These are phyloP conservation scores for Batillaria attramentaria DNA, from an alignment of 1,140 invertebrate species.

Conservation along the genomic window DNA sequence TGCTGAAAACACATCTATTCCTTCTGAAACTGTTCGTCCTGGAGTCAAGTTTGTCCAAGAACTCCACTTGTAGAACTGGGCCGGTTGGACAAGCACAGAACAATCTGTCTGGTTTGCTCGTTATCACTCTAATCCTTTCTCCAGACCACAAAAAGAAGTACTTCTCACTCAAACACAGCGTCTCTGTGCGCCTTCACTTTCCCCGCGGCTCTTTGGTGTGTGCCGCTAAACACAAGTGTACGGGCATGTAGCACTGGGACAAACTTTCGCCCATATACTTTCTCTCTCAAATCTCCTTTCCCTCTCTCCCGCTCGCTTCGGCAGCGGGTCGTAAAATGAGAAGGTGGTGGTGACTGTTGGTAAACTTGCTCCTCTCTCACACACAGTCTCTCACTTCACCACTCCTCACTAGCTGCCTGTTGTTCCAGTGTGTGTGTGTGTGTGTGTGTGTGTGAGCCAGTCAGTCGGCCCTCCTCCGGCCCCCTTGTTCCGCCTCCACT, in stretches of 20 bases:
- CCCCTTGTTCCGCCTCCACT: not conserved
- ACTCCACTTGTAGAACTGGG: not conserved
- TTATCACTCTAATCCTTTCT: not conserved
- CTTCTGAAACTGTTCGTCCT: no score
- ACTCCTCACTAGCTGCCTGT: not conserved
- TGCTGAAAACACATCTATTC: not conserved
- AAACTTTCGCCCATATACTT: no score
- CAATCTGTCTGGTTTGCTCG: no score
- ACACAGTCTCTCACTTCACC: no score
- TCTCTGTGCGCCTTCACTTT: not conserved
- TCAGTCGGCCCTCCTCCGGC: no score
- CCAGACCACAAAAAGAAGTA: not conserved
- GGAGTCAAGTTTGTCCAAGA: no score
- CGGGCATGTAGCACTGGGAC: no score
- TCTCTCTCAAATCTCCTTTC: no score
- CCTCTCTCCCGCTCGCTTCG: no score
- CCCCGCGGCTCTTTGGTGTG: not conserved
- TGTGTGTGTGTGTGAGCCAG: no score
- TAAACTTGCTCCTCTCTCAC: conserved; percentile 9
- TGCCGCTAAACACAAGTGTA: no score
- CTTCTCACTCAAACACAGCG: not conserved
- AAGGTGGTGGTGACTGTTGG: not conserved
- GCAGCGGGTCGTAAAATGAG: no score
- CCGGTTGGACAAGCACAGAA: not conserved
- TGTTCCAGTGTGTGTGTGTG: conserved; percentile 10